Conservation (phyloP, 2,113 vertebrate genomes). For the Megaceryle maxima region DNA sequence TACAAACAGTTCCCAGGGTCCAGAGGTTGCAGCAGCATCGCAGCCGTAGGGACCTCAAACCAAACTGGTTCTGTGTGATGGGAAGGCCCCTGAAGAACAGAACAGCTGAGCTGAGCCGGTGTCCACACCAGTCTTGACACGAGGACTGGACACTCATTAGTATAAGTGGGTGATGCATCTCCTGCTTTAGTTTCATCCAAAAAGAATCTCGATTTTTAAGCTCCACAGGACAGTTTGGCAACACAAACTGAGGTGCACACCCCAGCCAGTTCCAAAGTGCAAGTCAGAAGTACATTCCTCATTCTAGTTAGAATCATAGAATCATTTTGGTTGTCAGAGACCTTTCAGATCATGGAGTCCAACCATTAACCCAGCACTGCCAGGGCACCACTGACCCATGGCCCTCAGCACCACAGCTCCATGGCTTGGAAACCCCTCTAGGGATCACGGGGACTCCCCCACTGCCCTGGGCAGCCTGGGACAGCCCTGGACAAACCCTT, state of each 20-base stretch:
- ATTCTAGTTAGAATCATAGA: background rate
- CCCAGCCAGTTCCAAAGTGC: background rate
- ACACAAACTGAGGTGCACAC: background rate
- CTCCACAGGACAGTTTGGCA: rapidly evolving
- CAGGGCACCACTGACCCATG: too few species aligned
- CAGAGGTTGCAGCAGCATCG: background rate
- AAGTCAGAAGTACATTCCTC: too few species aligned
- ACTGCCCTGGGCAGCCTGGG: too few species aligned
- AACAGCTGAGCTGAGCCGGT: background rate
- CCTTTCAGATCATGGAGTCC: too few species aligned
- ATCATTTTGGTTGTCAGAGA: too few species aligned
- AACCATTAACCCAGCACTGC: too few species aligned
- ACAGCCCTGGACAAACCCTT: too few species aligned
- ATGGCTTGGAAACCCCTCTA: too few species aligned
- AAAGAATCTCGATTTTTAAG: background rate
- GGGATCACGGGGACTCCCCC: too few species aligned
- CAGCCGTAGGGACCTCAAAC: background rate
- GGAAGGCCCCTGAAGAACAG: background rate
- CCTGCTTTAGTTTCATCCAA: background rate
- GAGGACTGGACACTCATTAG: too few species aligned
- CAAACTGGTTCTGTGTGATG: rapidly evolving
- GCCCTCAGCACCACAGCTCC: too few species aligned
- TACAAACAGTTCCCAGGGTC: background rate
- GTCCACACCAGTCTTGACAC: background rate
- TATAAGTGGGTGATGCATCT: background rate